Conservation (phyloP, 2,888 invertebrate species). For the Chydorus sphaericus region DNA sequence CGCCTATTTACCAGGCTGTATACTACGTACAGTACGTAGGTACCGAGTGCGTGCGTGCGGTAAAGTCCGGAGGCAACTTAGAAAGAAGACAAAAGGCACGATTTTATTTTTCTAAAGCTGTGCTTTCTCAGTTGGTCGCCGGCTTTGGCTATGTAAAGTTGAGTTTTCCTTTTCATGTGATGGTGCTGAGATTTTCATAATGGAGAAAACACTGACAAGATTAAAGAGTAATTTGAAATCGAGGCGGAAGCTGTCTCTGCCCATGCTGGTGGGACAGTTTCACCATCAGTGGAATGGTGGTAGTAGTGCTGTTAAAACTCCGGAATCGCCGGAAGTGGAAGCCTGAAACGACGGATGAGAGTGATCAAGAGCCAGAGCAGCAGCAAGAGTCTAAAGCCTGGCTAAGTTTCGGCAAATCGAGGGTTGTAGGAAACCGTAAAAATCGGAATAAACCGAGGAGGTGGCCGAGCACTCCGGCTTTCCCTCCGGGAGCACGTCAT, state of each 20-base stretch:
- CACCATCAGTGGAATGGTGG: conserved; percentile 12
- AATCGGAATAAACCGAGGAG: conserved; percentile 6
- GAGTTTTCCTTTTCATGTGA: too few species aligned
- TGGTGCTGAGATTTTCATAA: too few species aligned
- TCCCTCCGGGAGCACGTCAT: neutral
- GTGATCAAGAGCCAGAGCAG: neutral
- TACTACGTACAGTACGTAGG: too few species aligned
- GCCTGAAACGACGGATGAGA: neutral
- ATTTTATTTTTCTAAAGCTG: too few species aligned
- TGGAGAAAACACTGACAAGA: conserved; percentile 19
- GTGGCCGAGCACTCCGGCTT: conserved; percentile 13
- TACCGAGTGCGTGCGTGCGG: too few species aligned
- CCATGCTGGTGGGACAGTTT: conserved; percentile 20
- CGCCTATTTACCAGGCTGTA: too few species aligned
- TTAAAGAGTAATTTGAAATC: conserved; percentile 18
- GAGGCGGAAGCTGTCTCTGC: conserved; percentile 19
- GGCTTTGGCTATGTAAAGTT: too few species aligned
- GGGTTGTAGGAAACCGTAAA: neutral
- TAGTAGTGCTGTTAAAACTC: neutral
- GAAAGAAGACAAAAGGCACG: too few species aligned
- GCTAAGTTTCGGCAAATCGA: conserved; percentile 9
- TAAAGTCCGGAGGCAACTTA: too few species aligned
- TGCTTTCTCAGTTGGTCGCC: too few species aligned
- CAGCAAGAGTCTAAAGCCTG: neutral
- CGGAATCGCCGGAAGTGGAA: neutral